These are phyloP conservation scores for Sinopyrophorus schimmeli DNA, from an alignment of 2,888 invertebrate species.

Conservation along the genomic window DNA sequence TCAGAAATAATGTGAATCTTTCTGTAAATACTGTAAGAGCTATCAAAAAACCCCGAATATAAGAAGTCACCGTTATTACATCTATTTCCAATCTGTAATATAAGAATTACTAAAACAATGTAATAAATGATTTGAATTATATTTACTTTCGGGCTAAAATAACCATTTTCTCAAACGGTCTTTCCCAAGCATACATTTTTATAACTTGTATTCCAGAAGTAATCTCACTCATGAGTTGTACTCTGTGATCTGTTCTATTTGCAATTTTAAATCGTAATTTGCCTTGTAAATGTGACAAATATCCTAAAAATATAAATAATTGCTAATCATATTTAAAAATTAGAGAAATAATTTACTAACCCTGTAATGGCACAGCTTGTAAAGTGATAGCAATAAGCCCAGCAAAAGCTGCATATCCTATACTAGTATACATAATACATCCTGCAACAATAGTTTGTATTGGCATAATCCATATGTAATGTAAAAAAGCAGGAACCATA, in stretches of 20 bases:
- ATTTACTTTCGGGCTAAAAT: constrained; percentile 62
- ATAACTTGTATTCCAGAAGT: constrained; percentile 74
- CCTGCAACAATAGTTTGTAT: constrained; percentile 70
- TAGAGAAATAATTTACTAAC: constrained; percentile 44
- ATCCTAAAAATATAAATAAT: constrained; percentile 50
- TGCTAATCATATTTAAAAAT: background rate
- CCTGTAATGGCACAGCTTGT: constrained; percentile 60
- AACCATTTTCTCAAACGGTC: constrained; percentile 68
- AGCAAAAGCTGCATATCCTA: constrained; percentile 61
- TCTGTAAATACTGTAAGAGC: constrained; percentile 78
- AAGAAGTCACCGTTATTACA: constrained; percentile 66
- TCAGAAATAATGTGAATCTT: constrained; percentile 80
- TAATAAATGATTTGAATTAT: background rate
- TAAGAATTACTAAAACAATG: background rate
- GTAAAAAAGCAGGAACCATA: constrained; percentile 67
- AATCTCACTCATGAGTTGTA: constrained; percentile 75
- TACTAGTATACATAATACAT: constrained; percentile 61
- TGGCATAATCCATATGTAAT: constrained; percentile 82
- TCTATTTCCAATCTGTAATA: constrained; percentile 68
- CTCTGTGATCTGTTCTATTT: constrained; percentile 64
- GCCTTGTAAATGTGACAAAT: constrained; percentile 56
- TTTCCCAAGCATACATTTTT: constrained; percentile 81
- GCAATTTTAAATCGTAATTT: constrained; percentile 57
- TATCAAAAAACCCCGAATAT: constrained; percentile 67
- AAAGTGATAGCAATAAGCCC: constrained; percentile 63